Conservation (phyloP, 2,113 vertebrate genomes). For the Marcusenius ussheri region DNA sequence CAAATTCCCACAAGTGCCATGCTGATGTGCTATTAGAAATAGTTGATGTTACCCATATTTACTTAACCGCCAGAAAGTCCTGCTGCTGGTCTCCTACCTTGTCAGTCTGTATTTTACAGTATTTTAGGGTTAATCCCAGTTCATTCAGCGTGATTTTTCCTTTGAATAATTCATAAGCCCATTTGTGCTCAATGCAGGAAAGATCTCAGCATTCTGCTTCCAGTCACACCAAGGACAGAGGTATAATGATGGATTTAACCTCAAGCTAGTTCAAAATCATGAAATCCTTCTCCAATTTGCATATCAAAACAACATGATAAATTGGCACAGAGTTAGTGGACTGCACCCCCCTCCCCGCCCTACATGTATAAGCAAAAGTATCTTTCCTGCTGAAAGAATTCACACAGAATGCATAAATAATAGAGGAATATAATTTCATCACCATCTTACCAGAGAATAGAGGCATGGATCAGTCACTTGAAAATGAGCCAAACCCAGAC, state of each 20-base stretch:
- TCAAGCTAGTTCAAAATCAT: not conserved
- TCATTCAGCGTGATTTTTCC: not conserved
- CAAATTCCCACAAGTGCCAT: not conserved
- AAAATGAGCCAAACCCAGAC: not conserved
- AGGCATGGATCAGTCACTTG: not conserved
- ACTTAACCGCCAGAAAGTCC: not conserved
- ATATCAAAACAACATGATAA: not conserved
- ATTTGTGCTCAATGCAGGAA: not conserved
- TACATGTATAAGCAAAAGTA: not conserved
- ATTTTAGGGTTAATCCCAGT: not conserved
- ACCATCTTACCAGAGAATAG: not conserved
- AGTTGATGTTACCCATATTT: not conserved
- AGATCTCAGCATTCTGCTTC: not conserved
- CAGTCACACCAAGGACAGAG: not conserved
- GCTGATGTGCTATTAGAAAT: not conserved
- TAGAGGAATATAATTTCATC: not conserved
- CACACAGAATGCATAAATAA: not conserved
- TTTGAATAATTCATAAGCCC: slow-evolving; percentile 1
- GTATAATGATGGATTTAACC: not conserved
- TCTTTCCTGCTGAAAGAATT: not conserved
- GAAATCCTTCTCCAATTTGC: not conserved
- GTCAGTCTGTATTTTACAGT: not conserved
- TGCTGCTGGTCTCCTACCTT: not conserved
- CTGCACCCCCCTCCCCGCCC: not conserved
- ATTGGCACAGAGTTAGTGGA: not conserved